These are phyloP conservation scores for Podargus strigoides DNA, from an alignment of 2,797 vertebrate species.

Conservation along the genomic window DNA sequence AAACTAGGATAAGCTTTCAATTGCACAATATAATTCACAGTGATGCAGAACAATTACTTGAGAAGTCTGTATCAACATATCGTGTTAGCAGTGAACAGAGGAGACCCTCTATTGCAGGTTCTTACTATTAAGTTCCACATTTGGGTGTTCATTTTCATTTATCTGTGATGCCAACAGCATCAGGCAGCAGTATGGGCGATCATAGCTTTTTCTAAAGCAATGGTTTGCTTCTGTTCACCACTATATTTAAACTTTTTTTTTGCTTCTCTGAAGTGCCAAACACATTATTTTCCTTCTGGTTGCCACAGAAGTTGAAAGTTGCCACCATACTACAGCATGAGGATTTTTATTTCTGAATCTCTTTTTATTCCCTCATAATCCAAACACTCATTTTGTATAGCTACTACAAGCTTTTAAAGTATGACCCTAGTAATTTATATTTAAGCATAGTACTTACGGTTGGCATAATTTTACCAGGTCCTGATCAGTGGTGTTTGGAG, in stretches of 20 bases:
- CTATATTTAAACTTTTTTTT: neutral
- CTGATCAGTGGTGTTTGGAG: slow-evolving; percentile 94
- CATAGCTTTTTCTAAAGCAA: neutral
- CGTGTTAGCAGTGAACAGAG: neutral
- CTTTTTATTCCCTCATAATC: neutral
- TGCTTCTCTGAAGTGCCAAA: neutral
- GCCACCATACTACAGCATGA: accelerated
- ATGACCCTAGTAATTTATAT: neutral
- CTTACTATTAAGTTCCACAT: neutral
- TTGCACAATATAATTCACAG: neutral
- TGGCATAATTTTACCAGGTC: slow-evolving; percentile 98
- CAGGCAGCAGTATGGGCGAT: neutral
- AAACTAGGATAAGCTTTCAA: neutral
- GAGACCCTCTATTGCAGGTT: neutral
- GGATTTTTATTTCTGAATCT: neutral
- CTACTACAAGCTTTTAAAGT: neutral
- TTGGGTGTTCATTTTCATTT: neutral
- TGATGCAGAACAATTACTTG: neutral
- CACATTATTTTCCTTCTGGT: neutral
- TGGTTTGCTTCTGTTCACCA: neutral
- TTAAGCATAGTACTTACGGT: slow-evolving; percentile 85
- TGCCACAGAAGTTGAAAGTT: neutral
- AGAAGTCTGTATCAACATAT: neutral
- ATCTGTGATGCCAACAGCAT: neutral
- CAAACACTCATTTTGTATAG: neutral